These are phyloP conservation scores for Neomicropteryx cornuta DNA, from an alignment of 1,140 invertebrate species.

Conservation along the genomic window DNA sequence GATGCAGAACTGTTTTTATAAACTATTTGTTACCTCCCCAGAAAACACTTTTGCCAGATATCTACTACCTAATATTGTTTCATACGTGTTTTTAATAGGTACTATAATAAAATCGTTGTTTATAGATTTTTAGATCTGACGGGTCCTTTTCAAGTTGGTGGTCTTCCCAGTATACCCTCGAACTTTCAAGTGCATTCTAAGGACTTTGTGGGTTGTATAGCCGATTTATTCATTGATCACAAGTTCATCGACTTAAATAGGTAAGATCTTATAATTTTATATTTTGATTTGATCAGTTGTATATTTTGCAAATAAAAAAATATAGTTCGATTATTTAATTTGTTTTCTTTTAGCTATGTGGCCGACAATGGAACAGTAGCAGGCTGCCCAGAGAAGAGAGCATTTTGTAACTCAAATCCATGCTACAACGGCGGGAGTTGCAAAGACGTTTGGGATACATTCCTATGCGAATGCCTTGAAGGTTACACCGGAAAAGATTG, in stretches of 20 bases:
- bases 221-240: slow-evolving; percentile 80
- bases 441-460: slow-evolving; percentile 78
- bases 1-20: no score
- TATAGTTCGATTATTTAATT: slow-evolving; percentile 1
- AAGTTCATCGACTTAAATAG: slow-evolving; percentile 82
- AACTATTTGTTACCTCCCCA: no score
- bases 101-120: no score
- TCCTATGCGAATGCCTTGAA: slow-evolving; percentile 72
- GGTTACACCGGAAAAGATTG: slow-evolving; percentile 86
- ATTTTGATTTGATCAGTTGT: neutral
- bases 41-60: no score
- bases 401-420: slow-evolving; percentile 69
- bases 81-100: no score
- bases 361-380: slow-evolving; percentile 79
- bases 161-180: slow-evolving; percentile 71
- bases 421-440: slow-evolving; percentile 84
- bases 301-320: neutral
- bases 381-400: slow-evolving; percentile 79
- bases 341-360: slow-evolving; percentile 51
- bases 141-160: slow-evolving; percentile 90
- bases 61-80: no score
- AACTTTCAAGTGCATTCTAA: slow-evolving; percentile 75
- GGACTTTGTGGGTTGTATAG: slow-evolving; percentile 86
- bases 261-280: slow-evolving; percentile 23
- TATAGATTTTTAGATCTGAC: slow-evolving; percentile 84